Conservation (phyloP, 2,888 invertebrate species). For the Spialia ferax region DNA sequence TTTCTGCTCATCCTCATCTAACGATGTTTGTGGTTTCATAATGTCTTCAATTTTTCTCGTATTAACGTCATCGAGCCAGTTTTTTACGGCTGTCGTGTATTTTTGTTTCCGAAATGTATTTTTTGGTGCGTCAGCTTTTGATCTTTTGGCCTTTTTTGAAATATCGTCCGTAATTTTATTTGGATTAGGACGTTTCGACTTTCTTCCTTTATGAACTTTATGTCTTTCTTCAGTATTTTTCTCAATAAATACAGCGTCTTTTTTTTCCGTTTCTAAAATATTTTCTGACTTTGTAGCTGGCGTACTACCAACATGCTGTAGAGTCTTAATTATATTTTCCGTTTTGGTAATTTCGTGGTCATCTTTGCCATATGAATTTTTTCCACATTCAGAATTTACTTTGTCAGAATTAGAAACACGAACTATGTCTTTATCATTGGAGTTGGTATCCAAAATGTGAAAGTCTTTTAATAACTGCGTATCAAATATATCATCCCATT, state of each 20-base stretch:
- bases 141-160: slow-evolving; percentile 55
- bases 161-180: slow-evolving; percentile 44
- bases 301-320: not conserved
- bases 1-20: slow-evolving; percentile 33
- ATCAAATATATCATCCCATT: slow-evolving; percentile 72
- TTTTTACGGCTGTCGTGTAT: slow-evolving; percentile 65
- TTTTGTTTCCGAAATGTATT: slow-evolving; percentile 60
- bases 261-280: not conserved
- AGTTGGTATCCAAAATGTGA: slow-evolving; percentile 24
- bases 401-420: not conserved
- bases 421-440: not conserved
- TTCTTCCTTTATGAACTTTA: slow-evolving; percentile 13
- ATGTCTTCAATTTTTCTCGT: slow-evolving; percentile 42
- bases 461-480: slow-evolving; percentile 55
- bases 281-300: not conserved
- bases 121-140: slow-evolving; percentile 39
- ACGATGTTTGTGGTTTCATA: not conserved
- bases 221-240: slow-evolving; percentile 1
- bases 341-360: not conserved
- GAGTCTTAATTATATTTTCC: not conserved
- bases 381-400: not conserved
- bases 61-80: slow-evolving; percentile 65
- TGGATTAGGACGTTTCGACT: slow-evolving; percentile 39
- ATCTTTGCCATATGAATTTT: not conserved
- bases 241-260: not conserved